Evolutionary conservation across 2,888 invertebrate genomes (phyloP), one percentile per base, ranked within the genome.

Genomic region (Halictus quadricinctus): DNA sequence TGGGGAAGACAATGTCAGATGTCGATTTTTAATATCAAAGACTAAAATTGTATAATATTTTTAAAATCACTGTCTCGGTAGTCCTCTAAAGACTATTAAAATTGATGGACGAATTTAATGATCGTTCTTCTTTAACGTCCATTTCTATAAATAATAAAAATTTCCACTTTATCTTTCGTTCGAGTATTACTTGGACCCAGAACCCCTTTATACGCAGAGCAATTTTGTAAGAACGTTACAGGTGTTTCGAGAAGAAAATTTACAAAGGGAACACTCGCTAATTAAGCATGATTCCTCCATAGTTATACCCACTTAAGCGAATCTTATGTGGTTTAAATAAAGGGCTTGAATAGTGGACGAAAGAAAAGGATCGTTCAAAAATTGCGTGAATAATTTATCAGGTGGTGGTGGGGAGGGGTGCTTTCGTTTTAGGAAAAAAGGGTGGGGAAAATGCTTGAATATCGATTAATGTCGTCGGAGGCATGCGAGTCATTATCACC

Each of bases 391-490:
- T 70, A 70, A 70, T 70, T 70, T 43, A 70, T 70, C n/a, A n/a
- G 43, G 36, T 36, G 5, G 36, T 36, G 36, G 36, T 0, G 36
- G 36, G 36, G 36, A 36, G 12, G 12, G 6, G 5, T 21, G 41
- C n/a, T n/a, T 43, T 70, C 69, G 36, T 21, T n/a, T 29, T 43
- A 10, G n/a, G 36, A 13, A n/a, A 66, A 69, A 69, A 8, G 66
- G 66, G 21, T 10, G 66, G 36, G 21, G n/a, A 13, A 70, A 76
- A 85, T 73, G 79, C 54, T 66, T 73, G 81, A 81, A 83, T 84
- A 84, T 84, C 84, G 84, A 84, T 84, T 79, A 79, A 84, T 79
- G 70, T 74, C 84, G n/a, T 0, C 29, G 78, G 25, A 43, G 46
- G 75, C 66, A 77, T 76, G 66, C 25, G 58, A n/a, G 79, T 72